phyloP scores from a whole-genome alignment of 2,888 invertebrate species.

The Deladenus siricidicola region DNA sequence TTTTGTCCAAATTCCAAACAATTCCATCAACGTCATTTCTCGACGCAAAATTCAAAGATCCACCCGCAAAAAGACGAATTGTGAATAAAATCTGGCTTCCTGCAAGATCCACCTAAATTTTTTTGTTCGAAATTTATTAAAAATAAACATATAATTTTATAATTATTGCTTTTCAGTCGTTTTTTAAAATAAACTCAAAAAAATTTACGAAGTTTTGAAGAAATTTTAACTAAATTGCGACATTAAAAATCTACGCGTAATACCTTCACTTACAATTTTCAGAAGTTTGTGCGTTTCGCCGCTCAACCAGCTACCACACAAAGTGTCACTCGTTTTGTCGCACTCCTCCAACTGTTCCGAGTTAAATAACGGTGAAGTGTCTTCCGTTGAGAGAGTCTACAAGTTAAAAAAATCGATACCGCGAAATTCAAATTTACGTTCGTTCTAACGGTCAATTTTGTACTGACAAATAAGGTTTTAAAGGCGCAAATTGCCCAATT shows the following conservation, averaged over 20 bases:
- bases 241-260: too few relatives aligned
- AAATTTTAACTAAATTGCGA: too few relatives aligned
- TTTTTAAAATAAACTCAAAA: constrained; percentile 16
- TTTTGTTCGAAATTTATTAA: not conserved
- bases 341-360: constrained; percentile 30
- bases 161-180: too few relatives aligned
- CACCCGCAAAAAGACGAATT: not conserved
- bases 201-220: too few relatives aligned
- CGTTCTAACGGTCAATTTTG: too few relatives aligned
- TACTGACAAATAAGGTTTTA: not conserved
- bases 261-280: constrained; percentile 8
- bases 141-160: too few relatives aligned
- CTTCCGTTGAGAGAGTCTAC: not conserved
- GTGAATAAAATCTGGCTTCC: constrained; percentile 29
- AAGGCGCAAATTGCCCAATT: not conserved
- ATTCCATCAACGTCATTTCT: constrained; percentile 33
- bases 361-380: constrained; percentile 22
- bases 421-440: not conserved
- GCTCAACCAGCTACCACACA: constrained; percentile 25
- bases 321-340: constrained; percentile 22
- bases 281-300: constrained; percentile 21
- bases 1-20: constrained; percentile 24
- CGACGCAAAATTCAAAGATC: constrained; percentile 22
- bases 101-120: not conserved
- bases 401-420: not conserved